These are phyloP conservation scores for Falco columbarius DNA, from an alignment of 2,797 vertebrate species.

Conservation along the genomic window DNA sequence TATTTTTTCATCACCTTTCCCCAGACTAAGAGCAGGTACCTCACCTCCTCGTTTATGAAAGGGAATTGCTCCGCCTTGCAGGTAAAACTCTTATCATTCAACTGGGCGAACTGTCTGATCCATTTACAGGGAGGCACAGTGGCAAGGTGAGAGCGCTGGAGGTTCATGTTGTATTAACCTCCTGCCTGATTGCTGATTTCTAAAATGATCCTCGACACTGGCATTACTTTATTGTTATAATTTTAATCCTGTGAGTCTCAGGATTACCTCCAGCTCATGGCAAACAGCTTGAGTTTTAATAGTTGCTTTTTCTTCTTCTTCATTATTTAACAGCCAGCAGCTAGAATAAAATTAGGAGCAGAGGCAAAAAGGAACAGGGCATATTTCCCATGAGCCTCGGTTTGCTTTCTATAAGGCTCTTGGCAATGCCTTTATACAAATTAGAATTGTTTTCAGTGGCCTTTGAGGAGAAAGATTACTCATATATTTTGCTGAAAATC, in stretches of 20 bases:
- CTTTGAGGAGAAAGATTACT: not conserved
- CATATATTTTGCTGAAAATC: not conserved
- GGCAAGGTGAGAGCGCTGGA: not conserved
- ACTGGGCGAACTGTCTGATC: not conserved
- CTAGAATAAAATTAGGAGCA: not conserved
- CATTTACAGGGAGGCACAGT: not conserved
- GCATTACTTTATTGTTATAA: not conserved
- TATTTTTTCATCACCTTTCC: not conserved
- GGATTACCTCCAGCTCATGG: not conserved
- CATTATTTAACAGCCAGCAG: not conserved
- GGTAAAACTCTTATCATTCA: not conserved
- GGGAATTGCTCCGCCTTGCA: not conserved
- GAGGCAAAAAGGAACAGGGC: not conserved
- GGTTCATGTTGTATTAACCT: not conserved
- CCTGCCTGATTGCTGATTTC: not conserved
- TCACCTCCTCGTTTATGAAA: not conserved
- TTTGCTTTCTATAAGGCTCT: not conserved
- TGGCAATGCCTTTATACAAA: not conserved
- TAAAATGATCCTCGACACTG: not conserved
- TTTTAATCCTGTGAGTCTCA: not conserved
- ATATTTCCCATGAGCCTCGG: not conserved
- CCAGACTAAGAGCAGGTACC: not conserved
- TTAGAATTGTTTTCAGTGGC: not conserved
- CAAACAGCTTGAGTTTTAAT: not conserved
- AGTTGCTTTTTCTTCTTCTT: not conserved